phyloP scores from a whole-genome alignment of 1,140 invertebrate genomes.

The Doryteuthis pealeii region DNA sequence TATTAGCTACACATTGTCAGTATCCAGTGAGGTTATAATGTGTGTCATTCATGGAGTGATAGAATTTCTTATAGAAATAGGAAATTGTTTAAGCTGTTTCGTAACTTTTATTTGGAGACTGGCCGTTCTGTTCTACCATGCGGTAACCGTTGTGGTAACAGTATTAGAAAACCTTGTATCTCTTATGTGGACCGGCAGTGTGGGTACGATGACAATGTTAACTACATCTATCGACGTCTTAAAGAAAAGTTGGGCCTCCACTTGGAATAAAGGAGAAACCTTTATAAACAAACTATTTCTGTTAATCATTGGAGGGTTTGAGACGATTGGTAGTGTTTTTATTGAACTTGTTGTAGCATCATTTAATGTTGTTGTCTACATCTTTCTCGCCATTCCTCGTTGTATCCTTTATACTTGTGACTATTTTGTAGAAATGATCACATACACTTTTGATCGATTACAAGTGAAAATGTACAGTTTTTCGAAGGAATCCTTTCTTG shows the following conservation, averaged over 20 bases:
- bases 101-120: constrained; percentile 24
- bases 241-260: constrained; percentile 20
- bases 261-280: constrained; percentile 17
- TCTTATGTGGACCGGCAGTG: constrained; percentile 22
- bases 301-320: constrained; percentile 15
- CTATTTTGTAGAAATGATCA: constrained; percentile 16
- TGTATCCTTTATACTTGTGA: constrained; percentile 10
- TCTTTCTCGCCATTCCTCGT: constrained; percentile 21
- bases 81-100: constrained; percentile 21
- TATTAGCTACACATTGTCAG: neutral
- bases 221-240: constrained; percentile 23
- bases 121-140: constrained; percentile 22
- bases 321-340: constrained; percentile 24
- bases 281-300: constrained; percentile 12
- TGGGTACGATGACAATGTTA: constrained; percentile 20
- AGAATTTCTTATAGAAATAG: constrained; percentile 26
- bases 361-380: constrained; percentile 25
- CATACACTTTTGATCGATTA: neutral
- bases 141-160: constrained; percentile 20
- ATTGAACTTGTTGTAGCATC: constrained; percentile 18
- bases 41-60: constrained; percentile 13
- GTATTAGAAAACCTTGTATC: constrained; percentile 19
- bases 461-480: constrained; percentile 8
- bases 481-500: constrained; percentile 30
- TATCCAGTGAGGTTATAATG: constrained; percentile 5